phyloP scores from a whole-genome alignment of 2,797 vertebrate species.

The Liasis olivaceus region DNA sequence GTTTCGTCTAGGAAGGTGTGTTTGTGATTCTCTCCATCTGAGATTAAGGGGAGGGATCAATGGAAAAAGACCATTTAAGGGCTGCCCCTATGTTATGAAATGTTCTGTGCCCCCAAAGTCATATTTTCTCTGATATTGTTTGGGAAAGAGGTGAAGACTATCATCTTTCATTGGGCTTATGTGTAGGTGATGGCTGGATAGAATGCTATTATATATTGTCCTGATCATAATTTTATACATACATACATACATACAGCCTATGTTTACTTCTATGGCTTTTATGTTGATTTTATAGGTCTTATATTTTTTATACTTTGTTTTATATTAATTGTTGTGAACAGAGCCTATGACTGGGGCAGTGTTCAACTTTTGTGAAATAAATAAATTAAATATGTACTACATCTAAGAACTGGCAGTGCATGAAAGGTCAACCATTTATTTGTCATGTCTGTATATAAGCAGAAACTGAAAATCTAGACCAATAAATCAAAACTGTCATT shows the following conservation, averaged over 20 bases:
- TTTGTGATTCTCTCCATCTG: neutral
- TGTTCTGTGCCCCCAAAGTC: neutral
- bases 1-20: neutral
- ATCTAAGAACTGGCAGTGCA: neutral
- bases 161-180: neutral
- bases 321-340: neutral
- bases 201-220: neutral
- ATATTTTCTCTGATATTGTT: neutral
- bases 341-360: neutral
- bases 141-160: neutral
- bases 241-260: neutral
- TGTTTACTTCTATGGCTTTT: neutral
- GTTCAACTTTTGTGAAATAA: neutral
- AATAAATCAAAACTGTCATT: neutral
- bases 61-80: neutral
- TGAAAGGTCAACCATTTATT: neutral
- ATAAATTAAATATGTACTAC: neutral
- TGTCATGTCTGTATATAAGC: neutral
- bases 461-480: neutral
- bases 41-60: neutral
- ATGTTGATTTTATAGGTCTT: neutral
- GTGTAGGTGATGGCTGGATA: neutral
- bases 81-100: neutral
- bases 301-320: neutral
- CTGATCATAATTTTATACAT: neutral